A percentile compares a stretch with the other conserved stretches of the same genome.
These are phyloP conservation scores for Phalera bucephala DNA, from an alignment of 2,888 invertebrate genomes.

Conservation along the genomic window DNA sequence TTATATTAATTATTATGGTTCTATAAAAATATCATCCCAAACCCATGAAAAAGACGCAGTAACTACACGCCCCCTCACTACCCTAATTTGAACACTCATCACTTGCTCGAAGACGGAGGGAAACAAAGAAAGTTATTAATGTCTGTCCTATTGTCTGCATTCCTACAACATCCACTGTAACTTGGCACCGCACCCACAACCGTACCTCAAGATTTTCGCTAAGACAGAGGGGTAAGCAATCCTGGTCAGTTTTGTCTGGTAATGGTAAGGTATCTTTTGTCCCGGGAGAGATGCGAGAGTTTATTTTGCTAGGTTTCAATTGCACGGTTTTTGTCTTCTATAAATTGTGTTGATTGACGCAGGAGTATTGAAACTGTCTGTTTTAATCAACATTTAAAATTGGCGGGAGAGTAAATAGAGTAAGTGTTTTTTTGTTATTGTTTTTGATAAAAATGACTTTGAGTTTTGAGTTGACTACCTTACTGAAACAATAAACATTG, in stretches of 20 bases:
- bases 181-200: slow-evolving; percentile 38
- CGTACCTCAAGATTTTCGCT: slow-evolving; percentile 17
- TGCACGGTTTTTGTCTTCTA: slow-evolving; percentile 45
- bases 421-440: too few relatives aligned
- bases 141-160: slow-evolving; percentile 72
- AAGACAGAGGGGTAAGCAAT: slow-evolving; percentile 36
- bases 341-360: slow-evolving; percentile 52
- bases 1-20: too few relatives aligned
- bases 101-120: slow-evolving; percentile 47
- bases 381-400: too few relatives aligned
- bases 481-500: too few relatives aligned
- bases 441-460: too few relatives aligned
- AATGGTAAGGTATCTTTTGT: slow-evolving; percentile 68
- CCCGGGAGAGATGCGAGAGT: slow-evolving; percentile 55
- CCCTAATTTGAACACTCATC: slow-evolving; percentile 44
- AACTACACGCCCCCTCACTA: too few relatives aligned
- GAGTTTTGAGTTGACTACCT: too few relatives aligned
- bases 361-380: slow-evolving; percentile 4
- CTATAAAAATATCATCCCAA: too few relatives aligned
- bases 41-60: too few relatives aligned
- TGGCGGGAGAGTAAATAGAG: too few relatives aligned
- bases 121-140: slow-evolving; percentile 81
- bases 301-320: slow-evolving; percentile 55
- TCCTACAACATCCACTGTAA: slow-evolving; percentile 50
- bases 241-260: slow-evolving; percentile 53